phyloP scores from a whole-genome alignment of 2,888 invertebrate genomes.

The Aphrophora alni region DNA sequence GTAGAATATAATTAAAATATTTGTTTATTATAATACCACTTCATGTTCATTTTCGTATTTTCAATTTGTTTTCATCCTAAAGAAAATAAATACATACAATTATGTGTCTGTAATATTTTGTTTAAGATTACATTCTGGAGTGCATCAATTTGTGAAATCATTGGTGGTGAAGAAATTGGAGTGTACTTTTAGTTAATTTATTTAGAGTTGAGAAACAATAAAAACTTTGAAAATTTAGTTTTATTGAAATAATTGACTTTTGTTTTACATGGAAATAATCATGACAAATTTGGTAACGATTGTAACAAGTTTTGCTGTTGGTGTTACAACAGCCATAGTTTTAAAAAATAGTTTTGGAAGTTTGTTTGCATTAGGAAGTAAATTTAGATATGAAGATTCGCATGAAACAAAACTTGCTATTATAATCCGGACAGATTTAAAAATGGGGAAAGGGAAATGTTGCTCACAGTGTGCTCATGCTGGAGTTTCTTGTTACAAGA shows the following conservation, averaged over 20 bases:
- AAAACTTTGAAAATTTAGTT: too few species aligned
- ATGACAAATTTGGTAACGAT: background rate
- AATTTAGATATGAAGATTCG: background rate
- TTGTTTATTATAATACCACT: too few species aligned
- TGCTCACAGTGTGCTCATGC: conserved; percentile 84
- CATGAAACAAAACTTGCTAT: conserved; percentile 68
- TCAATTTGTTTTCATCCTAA: too few species aligned
- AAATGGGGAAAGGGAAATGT: conserved; percentile 79
- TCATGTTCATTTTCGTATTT: too few species aligned
- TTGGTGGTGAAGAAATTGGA: background rate
- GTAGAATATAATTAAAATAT: too few species aligned
- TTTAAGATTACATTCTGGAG: background rate
- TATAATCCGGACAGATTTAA: conserved; percentile 76
- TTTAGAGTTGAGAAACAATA: too few species aligned
- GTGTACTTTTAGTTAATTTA: too few species aligned
- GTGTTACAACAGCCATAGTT: background rate
- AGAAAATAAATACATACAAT: background rate
- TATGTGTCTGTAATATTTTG: background rate
- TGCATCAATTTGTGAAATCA: background rate
- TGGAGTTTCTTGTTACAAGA: conserved; percentile 70
- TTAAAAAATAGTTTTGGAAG: background rate
- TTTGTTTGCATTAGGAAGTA: background rate
- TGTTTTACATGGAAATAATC: too few species aligned
- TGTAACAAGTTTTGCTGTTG: background rate
- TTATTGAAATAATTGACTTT: too few species aligned